Evolutionary conservation across 37 sponge, comb jelly and placozoan species (phyloP), one percentile per base, ranked within the genome.

Genomic region (Bolinopsis microptera): DNA sequence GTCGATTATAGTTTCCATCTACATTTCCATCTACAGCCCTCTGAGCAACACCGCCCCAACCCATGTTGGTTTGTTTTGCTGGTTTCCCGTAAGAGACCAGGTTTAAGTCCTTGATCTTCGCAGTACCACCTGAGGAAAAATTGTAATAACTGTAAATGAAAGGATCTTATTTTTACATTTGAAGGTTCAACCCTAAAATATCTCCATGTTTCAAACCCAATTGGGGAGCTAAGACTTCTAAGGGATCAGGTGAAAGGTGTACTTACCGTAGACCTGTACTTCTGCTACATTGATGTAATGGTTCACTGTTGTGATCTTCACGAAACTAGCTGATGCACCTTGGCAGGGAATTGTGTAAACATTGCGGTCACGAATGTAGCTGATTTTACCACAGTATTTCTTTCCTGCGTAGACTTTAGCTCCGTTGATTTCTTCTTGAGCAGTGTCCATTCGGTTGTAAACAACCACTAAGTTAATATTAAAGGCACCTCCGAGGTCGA

Each of bases 201-300:
- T n/a, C n/a, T n/a, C n/a, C n/a, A n/a, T n/a, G n/a, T n/a, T n/a
- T n/a, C n/a, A n/a, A n/a, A n/a, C n/a, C n/a, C n/a, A n/a, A n/a
- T n/a, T n/a, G n/a, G n/a, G n/a, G n/a, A n/a, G n/a, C n/a, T n/a
- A n/a, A n/a, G n/a, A n/a, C n/a, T n/a, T n/a, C n/a, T n/a, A n/a
- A n/a, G n/a, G n/a, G n/a, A n/a, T n/a, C n/a, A n/a, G n/a, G n/a
- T n/a, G n/a, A n/a, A 28, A 28, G 75, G 3, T 30, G 13, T n/a
- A n/a, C 75, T 30, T n/a, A 72, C 75, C 75, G 18, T 30, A 72
- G 22, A 72, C 75, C 75, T 72, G 75, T n/a, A 72, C 75, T n/a
- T 72, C 75, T 23, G 75, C 75, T n/a, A 72, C 2, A 3, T 72
- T n/a, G 27, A 72, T n/a, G 75, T 72, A 72, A 5, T 72, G 31